Percentiles rank a stretch among this genome's conserved stretches.
Evolutionary conservation across 2,888 invertebrate species (phyloP).

Genomic region (Euzophera pinguis): DNA sequence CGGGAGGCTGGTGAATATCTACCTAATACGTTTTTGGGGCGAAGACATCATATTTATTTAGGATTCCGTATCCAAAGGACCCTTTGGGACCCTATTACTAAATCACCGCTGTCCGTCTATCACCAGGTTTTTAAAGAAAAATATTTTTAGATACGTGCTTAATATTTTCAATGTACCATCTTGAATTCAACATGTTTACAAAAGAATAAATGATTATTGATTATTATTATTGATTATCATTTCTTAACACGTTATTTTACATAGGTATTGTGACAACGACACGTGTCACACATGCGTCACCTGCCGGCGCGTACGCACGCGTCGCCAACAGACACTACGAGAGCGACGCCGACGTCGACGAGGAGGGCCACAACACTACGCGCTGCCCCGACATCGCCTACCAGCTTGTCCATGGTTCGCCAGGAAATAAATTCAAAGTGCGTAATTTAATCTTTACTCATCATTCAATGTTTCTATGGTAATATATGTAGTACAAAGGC

Average conservation of each 20-base stretch:
- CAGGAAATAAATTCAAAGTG: constrained; percentile 84
- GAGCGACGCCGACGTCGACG: constrained; percentile 75
- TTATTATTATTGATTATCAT: not conserved
- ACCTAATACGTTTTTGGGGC: not conserved
- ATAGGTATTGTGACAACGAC: constrained; percentile 86
- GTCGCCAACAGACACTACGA: constrained; percentile 84
- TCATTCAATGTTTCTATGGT: too few species aligned
- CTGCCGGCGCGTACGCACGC: constrained; percentile 84
- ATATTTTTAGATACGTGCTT: too few species aligned
- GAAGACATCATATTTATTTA: too few species aligned
- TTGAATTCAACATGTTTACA: too few species aligned
- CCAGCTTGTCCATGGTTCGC: constrained; percentile 81
- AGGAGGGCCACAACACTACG: constrained; percentile 55
- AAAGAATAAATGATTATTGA: too few species aligned
- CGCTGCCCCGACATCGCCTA: constrained; percentile 85
- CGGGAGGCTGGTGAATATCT: constrained; percentile 29
- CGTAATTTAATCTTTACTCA: too few species aligned
- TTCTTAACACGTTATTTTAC: not conserved
- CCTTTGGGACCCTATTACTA: too few species aligned
- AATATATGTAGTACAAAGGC: too few species aligned
- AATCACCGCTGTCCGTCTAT: too few species aligned
- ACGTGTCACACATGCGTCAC: constrained; percentile 88
- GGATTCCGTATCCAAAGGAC: too few species aligned
- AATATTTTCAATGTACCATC: too few species aligned
- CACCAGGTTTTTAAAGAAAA: too few species aligned